These are phyloP conservation scores for Dendrocopos noguchii DNA, from an alignment of 2,113 vertebrate genomes.

Conservation along the genomic window DNA sequence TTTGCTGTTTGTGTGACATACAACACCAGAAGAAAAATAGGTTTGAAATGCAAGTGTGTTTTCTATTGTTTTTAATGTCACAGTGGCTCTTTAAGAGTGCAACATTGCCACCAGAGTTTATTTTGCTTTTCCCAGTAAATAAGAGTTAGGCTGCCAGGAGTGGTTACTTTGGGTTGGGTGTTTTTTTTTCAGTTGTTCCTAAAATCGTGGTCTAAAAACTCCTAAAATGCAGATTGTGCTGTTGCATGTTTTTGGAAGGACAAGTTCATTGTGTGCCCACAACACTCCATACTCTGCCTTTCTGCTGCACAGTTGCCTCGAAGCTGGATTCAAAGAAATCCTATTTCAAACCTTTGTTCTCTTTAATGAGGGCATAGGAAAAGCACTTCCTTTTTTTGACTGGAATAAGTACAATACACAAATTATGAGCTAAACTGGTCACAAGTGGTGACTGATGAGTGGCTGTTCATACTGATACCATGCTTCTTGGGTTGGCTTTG, in stretches of 20 bases:
- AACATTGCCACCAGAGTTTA: slow-evolving; percentile 24
- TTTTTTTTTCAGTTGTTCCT: not conserved
- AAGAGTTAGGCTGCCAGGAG: not conserved
- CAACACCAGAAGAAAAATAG: not conserved
- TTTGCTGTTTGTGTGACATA: slow-evolving; percentile 2
- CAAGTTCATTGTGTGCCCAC: not conserved
- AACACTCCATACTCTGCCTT: not conserved
- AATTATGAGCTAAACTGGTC: not conserved
- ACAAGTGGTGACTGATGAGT: not conserved
- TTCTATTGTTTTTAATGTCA: slow-evolving; percentile 25
- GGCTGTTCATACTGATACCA: not conserved
- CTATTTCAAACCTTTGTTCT: not conserved
- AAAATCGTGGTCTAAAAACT: slow-evolving; percentile 33
- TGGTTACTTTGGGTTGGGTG: not conserved
- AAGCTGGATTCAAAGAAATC: not conserved
- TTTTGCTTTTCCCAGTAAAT: slow-evolving; percentile 43
- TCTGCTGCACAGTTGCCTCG: not conserved
- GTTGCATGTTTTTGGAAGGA: not conserved
- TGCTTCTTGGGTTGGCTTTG: not conserved
- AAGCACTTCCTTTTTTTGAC: not conserved
- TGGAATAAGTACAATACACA: not conserved
- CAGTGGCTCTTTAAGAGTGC: slow-evolving; percentile 19
- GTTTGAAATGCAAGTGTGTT: not conserved
- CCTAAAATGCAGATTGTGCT: not conserved
- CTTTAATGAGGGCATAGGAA: not conserved